A percentile compares a stretch with the other conserved stretches of the same genome.
Conservation (phyloP, 2,888 invertebrate species). For the Dromius quadrimaculatus region DNA sequence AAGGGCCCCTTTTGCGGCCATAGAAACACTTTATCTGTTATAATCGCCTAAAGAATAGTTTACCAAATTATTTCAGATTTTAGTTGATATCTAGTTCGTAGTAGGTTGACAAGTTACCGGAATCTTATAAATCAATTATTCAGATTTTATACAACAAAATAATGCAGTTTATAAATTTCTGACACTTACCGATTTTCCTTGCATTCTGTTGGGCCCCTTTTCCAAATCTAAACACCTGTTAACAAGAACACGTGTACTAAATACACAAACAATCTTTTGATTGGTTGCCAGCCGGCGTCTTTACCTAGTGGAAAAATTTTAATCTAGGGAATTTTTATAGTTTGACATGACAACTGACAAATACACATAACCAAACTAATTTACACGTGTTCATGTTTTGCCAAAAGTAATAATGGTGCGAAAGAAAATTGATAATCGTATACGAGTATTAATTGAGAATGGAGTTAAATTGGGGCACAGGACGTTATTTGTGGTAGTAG, state of each 20-base stretch:
- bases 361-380: constrained; percentile 14
- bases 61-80: too few species aligned
- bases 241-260: not conserved
- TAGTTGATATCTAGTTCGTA: too few species aligned
- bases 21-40: too few species aligned
- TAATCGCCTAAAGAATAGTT: too few species aligned
- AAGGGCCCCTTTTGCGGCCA: too few species aligned
- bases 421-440: constrained; percentile 97
- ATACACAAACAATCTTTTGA: constrained; percentile 8
- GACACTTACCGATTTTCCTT: not conserved
- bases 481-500: constrained; percentile 94
- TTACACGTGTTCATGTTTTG: constrained; percentile 12
- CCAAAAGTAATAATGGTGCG: constrained; percentile 76
- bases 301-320: not conserved
- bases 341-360: not conserved
- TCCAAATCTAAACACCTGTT: constrained; percentile 23
- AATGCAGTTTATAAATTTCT: not conserved
- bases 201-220: not conserved
- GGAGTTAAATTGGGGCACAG: constrained; percentile 91
- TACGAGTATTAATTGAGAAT: constrained; percentile 96
- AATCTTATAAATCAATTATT: too few species aligned
- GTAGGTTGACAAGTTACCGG: too few species aligned
- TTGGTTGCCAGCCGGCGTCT: constrained; percentile 7
- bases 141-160: too few species aligned
- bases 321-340: not conserved